Evolutionary conservation across 2,888 invertebrate species (phyloP), one percentile per base, ranked within the genome.

Genomic region (Coenonympha arcania): DNA sequence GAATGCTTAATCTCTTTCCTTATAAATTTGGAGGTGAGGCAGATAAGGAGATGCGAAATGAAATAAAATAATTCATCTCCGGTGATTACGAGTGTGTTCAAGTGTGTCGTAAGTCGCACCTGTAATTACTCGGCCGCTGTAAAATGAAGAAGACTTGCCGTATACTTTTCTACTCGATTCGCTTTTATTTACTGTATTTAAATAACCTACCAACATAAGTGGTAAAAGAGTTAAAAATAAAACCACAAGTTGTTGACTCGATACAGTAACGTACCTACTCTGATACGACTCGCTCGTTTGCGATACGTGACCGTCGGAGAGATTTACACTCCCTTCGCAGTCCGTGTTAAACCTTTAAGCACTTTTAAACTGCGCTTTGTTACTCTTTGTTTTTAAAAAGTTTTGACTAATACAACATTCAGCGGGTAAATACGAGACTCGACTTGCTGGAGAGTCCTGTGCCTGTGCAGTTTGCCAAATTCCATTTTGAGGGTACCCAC

Each of bases 11-110:
- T 43, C 30, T 43, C 22, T 20, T 22, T 8, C 16, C 9, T 20
- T 30, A 28, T 42, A 8, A 43, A 36, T 42, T 42, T 39, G 16
- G 45, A 24, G 34, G 33, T 22, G 39, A 15, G 2, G 20, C 43
- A 18, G 26, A 42, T 24, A 24, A 37, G 31, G 18, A 19, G 18
- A 30, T 43, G 26, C 47, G 36, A 51, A 51, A 47, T 51, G n/a
- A n/a, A n/a, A n/a, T n/a, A n/a, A 42, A 42, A 47, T 51, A 47
- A 47, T 51, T 47, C 42, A 51, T 43, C 37, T 41, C 46, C 19
- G 30, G 9, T 45, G 31, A 45, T 46, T 50, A 45, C 41, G 42
- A 37, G n/a, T n/a, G n/a, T n/a, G n/a, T n/a, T n/a, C n/a, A n/a
- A n/a, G n/a, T 45, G 28, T 45, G 30, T 42, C 42, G 28, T 22